phyloP scores from a whole-genome alignment of 2,888 invertebrate species.

The Polyommatus iphigenia region DNA sequence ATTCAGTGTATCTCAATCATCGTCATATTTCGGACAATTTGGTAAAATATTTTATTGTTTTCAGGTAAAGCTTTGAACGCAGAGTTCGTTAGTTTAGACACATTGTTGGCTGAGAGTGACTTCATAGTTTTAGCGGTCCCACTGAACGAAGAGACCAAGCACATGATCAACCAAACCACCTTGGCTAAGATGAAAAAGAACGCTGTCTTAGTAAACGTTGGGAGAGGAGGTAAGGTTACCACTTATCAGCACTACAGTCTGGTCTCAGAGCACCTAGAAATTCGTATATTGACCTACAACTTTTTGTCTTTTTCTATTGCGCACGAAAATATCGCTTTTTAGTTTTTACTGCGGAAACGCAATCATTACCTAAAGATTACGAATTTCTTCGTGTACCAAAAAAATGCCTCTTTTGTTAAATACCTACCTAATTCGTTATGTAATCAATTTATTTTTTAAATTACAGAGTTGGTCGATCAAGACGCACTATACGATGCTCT shows the following conservation, averaged over 20 bases:
- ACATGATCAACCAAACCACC: slow-evolving; percentile 87
- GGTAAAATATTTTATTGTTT: not conserved
- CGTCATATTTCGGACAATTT: not conserved
- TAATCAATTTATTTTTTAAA: not conserved
- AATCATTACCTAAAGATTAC: too few species aligned
- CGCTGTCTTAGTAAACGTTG: slow-evolving; percentile 93
- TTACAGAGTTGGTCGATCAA: slow-evolving; percentile 86
- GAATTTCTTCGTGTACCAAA: too few species aligned
- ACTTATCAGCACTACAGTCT: too few species aligned
- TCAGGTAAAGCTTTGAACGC: slow-evolving; percentile 77
- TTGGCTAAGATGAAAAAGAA: slow-evolving; percentile 93
- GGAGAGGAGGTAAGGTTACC: slow-evolving; percentile 84
- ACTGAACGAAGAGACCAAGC: slow-evolving; percentile 87
- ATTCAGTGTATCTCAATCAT: too few species aligned
- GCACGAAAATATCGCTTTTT: too few species aligned
- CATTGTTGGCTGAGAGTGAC: slow-evolving; percentile 88
- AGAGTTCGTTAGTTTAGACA: slow-evolving; percentile 84
- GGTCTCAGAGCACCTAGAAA: too few species aligned
- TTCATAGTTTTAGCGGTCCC: slow-evolving; percentile 91
- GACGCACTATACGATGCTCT: slow-evolving; percentile 90
- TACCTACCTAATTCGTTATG: too few species aligned
- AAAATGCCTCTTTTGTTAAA: too few species aligned
- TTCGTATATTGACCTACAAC: too few species aligned
- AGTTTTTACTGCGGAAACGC: too few species aligned
- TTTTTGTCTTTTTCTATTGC: too few species aligned